Evolutionary conservation across 2,888 invertebrate genomes (phyloP).

Genomic region (Conistra vaccinii): DNA sequence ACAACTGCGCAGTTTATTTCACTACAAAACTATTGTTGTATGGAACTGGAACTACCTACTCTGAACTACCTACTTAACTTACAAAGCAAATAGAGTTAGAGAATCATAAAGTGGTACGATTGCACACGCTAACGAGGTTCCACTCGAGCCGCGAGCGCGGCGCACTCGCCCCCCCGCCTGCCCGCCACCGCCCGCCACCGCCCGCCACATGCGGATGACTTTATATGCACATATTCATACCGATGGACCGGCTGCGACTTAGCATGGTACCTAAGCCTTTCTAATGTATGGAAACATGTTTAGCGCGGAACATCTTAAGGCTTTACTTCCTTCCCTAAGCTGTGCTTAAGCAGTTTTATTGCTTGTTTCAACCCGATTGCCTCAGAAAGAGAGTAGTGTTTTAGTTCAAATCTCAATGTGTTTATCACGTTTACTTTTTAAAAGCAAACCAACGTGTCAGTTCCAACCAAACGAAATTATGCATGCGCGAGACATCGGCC

Average conservation of each 20-base stretch:
- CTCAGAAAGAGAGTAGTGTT: background rate
- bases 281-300: constrained; percentile 11
- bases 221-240: constrained; percentile 26
- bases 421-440: background rate
- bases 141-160: constrained; percentile 24
- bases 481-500: too few species aligned
- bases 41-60: constrained; percentile 6
- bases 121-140: constrained; percentile 47
- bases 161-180: background rate
- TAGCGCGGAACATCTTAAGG: background rate
- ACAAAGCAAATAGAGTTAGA: constrained; percentile 40
- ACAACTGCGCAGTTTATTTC: constrained; percentile 9
- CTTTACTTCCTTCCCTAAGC: too few species aligned
- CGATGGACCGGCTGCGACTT: constrained; percentile 1
- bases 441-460: too few species aligned
- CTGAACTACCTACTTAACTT: constrained; percentile 20
- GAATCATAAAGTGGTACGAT: constrained; percentile 35
- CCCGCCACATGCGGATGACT: background rate
- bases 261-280: constrained; percentile 4
- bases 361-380: background rate
- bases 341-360: background rate
- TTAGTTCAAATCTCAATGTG: background rate
- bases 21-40: constrained; percentile 5
- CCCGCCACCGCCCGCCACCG: background rate
- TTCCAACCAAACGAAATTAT: too few species aligned